A percentile compares a stretch with the other conserved stretches of the same genome.
Conservation (phyloP, 2,113 vertebrate genomes). For the Melanocharis versteri region DNA sequence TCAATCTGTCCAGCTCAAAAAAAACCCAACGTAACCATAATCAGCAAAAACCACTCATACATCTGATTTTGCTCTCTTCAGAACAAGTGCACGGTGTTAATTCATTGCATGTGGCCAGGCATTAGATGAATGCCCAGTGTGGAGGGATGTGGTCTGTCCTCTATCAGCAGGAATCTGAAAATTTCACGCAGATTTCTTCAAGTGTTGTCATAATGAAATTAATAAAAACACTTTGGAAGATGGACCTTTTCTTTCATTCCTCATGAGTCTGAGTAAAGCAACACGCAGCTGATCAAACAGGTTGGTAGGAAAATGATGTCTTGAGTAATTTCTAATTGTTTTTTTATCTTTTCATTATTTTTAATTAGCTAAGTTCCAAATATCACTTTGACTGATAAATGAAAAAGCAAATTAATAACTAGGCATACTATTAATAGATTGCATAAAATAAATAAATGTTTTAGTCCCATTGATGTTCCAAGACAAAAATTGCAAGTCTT, state of each 20-base stretch:
- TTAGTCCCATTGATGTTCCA: not conserved
- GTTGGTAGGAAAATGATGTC: not conserved
- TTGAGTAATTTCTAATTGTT: not conserved
- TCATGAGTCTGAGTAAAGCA: not conserved
- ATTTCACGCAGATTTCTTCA: not conserved
- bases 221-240: not conserved
- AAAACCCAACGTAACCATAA: not conserved
- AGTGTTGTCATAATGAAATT: not conserved
- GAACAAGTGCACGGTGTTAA: not conserved
- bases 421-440: not conserved
- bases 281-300: not conserved
- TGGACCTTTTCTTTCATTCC: not conserved
- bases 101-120: not conserved
- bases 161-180: not conserved
- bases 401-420: not conserved
- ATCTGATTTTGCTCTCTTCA: not conserved
- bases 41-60: not conserved
- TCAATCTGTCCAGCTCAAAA: not conserved
- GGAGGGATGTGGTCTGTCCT: not conserved
- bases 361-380: not conserved
- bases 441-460: not conserved
- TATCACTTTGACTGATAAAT: not conserved
- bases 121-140: not conserved
- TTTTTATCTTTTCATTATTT: not conserved
- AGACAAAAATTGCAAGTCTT: conserved; percentile 7